Evolutionary conservation across 2,797 vertebrate genomes (phyloP), one percentile per base, ranked within the genome.

Genomic region (Mormyrops attenuatus): DNA sequence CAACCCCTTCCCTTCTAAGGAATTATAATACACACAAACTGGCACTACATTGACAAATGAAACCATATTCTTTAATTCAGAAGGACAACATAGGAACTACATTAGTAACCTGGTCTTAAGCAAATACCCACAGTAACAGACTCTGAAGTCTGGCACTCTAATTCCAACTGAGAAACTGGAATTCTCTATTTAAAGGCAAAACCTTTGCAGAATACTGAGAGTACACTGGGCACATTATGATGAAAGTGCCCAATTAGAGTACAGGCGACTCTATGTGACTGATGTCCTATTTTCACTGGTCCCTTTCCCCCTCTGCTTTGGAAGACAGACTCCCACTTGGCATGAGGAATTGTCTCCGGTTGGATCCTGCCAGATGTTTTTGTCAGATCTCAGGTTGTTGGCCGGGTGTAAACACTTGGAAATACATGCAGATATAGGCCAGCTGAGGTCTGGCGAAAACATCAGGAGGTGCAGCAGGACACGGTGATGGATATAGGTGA

Each of bases 221-320:
- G 13, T 38, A 82, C 91, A 93, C 90, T 92, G 69, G 93, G 95
- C 66, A 20, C 5, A 73, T 38, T 73, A 38, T 38, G 30, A 34
- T 69, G 66, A 69, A 69, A 34, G 66, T 34, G 30, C 66, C 66
- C 66, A 69, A 13, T 69, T 38, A 17, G 30, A 73, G 66, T 73
- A 17, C 30, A 73, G 66, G 13, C 1, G 2, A 38, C 66, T 34
- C 66, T 73, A 34, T 69, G 34, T 17, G 30, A 73, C 66, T 73
- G 15, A 73, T 94, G 93, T 49, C 90, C 93, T 93, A 94, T 94
- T 93, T 91, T 85, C 94, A 94, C 94, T 94, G 95, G 94, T 94
- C 93, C 15, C 44, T 49, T 49, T 22, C 44, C 80, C 7, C 38
- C 17, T 49, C 38, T 49, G 17, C 49, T 44, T 49, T 11, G 3